Percentiles rank a stretch among this genome's conserved stretches.
phyloP scores from a whole-genome alignment of 2,888 invertebrate species.

The Caenorhabditis wallacei region DNA sequence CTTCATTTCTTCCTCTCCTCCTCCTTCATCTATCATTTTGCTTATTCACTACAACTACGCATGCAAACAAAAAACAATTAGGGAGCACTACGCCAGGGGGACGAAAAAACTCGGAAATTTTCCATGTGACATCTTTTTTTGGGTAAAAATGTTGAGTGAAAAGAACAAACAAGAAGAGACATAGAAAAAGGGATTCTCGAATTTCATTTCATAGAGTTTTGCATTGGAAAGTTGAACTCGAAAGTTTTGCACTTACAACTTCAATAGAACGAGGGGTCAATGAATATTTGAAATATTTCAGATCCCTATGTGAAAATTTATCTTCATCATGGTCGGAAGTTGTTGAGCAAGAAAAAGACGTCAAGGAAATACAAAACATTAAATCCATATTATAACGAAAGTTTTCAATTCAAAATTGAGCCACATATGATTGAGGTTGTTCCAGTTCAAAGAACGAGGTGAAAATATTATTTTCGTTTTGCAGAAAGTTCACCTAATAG shows the following conservation, averaged over 20 bases:
- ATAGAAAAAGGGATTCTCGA: background rate
- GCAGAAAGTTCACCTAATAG: constrained; percentile 74
- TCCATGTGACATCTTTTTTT: constrained; percentile 30
- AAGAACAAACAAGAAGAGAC: constrained; percentile 9
- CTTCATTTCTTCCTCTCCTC: background rate
- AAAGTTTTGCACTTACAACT: background rate
- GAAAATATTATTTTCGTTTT: constrained; percentile 11
- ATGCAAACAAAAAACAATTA: constrained; percentile 40
- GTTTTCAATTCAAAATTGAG: constrained; percentile 82
- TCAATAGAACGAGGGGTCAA: background rate
- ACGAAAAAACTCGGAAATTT: background rate
- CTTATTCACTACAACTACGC: constrained; percentile 2
- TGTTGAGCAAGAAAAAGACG: constrained; percentile 82
- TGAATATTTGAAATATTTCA: constrained; percentile 65
- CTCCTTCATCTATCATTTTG: constrained; percentile 10
- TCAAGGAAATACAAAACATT: constrained; percentile 81
- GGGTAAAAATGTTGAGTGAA: constrained; percentile 13
- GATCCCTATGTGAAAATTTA: constrained; percentile 83
- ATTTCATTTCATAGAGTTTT: constrained; percentile 22
- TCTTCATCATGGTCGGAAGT: constrained; percentile 81
- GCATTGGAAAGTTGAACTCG: background rate
- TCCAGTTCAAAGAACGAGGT: too few species aligned
- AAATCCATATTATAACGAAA: constrained; percentile 83
- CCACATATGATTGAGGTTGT: constrained; percentile 79
- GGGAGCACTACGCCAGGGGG: constrained; percentile 16